Evolutionary conservation across 2,113 vertebrate species (phyloP), one percentile per base, ranked within the genome.

Genomic region (Amia ocellicauda): DNA sequence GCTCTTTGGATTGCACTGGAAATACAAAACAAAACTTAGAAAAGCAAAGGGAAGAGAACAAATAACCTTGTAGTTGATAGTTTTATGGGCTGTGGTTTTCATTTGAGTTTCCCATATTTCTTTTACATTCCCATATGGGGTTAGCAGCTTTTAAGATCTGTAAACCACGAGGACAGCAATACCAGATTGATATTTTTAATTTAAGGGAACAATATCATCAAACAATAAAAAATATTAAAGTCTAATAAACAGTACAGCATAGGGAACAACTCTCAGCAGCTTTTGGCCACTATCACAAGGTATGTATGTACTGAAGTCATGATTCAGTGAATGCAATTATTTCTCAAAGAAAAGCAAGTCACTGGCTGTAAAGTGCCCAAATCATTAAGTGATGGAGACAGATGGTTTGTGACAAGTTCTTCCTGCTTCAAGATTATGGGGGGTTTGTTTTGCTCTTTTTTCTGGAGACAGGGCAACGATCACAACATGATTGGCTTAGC

Each of bases 331-430:
- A 26, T 40, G 24, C 41, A 45, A 47, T 60, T 47, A 60, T 60
- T 9, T 23, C 14, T 11, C 22, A 27, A 60, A 60, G 41, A 40
- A 58, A 60, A 60, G 58, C 36, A 41, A 42, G 23, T 45, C 56
- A 58, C 58, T 42, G 20, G 2, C 41, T 47, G 10, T 28, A 40
- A 47, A 60, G 45, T 60, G 23, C 24, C 58, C 26, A 14, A 43
- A 16, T 20, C 58, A 47, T 60, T 45, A 60, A 40, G 58, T 27
- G 28, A 23, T 60, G 58, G 7, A 45, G 58, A 60, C 20, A 60
- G 41, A 41, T 27, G 22, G 42, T 43, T 27, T 47, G 22, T 17
- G 41, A 26, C 58, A 45, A 41, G 41, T 19, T 60, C 22, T 43
- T 36, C 11, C 1, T 36, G 31, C 31, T 36, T 36, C 31, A 36